These are phyloP conservation scores for Brachionus asplanchnoidis DNA, from an alignment of 1,140 invertebrate genomes.

Conservation along the genomic window DNA sequence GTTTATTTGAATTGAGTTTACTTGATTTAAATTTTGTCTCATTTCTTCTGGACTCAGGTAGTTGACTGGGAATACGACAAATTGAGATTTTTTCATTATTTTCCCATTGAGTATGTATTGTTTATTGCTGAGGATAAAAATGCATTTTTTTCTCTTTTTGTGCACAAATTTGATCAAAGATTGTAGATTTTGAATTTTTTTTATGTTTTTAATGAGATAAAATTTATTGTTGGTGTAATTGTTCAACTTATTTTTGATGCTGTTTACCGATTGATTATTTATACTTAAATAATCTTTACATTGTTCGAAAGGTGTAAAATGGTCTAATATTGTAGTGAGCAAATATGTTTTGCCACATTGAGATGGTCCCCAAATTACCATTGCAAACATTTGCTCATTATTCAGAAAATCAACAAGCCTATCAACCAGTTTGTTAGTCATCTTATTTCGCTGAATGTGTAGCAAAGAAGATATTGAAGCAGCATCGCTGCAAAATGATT, in stretches of 20 bases:
- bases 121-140: background rate
- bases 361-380: background rate
- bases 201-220: background rate
- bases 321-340: background rate
- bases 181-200: background rate
- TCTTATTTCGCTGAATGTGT: background rate
- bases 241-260: background rate
- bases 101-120: background rate
- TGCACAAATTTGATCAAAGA: background rate
- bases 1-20: background rate
- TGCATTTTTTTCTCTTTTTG: background rate
- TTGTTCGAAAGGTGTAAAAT: background rate
- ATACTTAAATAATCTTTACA: background rate
- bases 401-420: background rate
- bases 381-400: background rate
- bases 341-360: background rate
- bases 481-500: background rate
- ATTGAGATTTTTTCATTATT: background rate
- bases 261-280: background rate
- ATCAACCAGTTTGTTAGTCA: background rate
- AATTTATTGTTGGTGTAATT: background rate
- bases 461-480: background rate
- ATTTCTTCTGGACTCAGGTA: background rate
- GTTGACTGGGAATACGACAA: background rate
- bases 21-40: background rate